Conservation (phyloP, 2,113 vertebrate species). For the Ctenomys sociabilis region DNA sequence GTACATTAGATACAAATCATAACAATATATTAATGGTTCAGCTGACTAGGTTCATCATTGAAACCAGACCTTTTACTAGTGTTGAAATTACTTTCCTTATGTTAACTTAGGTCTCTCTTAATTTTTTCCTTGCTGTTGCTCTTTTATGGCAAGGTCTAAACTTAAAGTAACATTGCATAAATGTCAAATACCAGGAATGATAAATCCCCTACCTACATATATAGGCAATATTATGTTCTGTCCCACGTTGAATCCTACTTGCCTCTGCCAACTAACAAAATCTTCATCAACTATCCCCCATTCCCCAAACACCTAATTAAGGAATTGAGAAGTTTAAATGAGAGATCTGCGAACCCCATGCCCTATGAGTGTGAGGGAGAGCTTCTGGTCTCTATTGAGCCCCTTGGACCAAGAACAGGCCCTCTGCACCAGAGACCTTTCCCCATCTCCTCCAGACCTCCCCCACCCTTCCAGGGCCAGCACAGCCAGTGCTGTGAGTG, state of each 20-base stretch:
- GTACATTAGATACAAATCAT: neutral
- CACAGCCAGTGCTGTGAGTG: too few relatives aligned
- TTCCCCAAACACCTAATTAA: neutral
- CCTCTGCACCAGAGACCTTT: too few relatives aligned
- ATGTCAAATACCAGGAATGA: neutral
- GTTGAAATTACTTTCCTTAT: constrained; percentile 16
- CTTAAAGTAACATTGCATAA: neutral
- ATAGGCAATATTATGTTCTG: neutral
- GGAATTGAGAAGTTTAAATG: too few relatives aligned
- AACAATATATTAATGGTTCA: neutral
- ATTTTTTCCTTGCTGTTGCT: neutral
- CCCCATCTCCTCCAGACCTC: too few relatives aligned
- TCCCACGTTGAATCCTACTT: constrained; percentile 5
- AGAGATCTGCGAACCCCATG: too few relatives aligned
- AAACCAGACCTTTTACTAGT: constrained; percentile 1
- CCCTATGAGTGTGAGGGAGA: too few relatives aligned
- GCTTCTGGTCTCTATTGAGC: too few relatives aligned
- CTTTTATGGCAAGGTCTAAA: neutral
- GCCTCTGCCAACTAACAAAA: constrained; percentile 32
- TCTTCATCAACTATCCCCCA: neutral
- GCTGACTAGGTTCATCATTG: neutral
- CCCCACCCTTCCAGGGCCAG: too few relatives aligned
- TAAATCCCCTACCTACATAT: neutral
- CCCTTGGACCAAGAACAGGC: too few relatives aligned
- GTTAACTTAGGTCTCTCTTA: constrained; percentile 29